Conservation (phyloP, 2,888 invertebrate species). For the Limnephilus marmoratus region DNA sequence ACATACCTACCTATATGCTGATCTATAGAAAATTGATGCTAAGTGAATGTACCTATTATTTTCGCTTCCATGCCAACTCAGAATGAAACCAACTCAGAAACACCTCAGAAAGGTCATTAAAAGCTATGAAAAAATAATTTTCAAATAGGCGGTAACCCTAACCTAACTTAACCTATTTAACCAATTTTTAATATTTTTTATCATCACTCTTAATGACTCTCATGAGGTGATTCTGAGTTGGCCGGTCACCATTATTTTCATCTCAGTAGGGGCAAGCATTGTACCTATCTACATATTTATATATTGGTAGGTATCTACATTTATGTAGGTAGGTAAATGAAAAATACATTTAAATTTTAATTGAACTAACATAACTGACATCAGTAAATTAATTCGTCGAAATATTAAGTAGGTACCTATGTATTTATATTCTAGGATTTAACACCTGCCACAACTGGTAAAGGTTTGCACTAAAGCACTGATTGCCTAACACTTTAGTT, state of each 20-base stretch:
- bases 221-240: too few species aligned
- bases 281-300: background rate
- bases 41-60: background rate
- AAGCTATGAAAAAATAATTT: too few species aligned
- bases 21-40: background rate
- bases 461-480: background rate
- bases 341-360: background rate
- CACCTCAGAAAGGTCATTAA: too few species aligned
- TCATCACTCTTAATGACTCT: too few species aligned
- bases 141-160: too few species aligned
- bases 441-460: background rate
- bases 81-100: too few species aligned
- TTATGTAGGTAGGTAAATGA: background rate
- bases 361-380: background rate
- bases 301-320: background rate
- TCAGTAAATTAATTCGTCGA: background rate
- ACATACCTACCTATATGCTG: too few species aligned
- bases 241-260: too few species aligned
- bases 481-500: background rate
- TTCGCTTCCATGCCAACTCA: too few species aligned
- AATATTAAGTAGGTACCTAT: background rate
- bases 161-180: too few species aligned
- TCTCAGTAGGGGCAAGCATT: background rate
- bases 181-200: too few species aligned
- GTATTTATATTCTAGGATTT: background rate